Conservation (phyloP, 2,113 vertebrate species). For the Microcebus murinus region DNA sequence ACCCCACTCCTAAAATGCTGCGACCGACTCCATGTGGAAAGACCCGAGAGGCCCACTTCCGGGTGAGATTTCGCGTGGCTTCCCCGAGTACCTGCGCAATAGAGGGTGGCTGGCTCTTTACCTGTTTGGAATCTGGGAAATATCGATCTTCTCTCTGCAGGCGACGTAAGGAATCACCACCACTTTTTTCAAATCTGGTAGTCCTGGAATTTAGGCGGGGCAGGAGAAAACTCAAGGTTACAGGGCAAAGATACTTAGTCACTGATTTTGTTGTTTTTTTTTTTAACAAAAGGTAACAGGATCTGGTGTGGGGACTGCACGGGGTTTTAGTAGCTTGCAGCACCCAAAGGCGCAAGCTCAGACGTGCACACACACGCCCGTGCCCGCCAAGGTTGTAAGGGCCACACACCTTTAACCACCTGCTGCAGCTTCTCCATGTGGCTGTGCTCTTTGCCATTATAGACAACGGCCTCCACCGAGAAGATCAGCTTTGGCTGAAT, state of each 20-base stretch:
- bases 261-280: no score
- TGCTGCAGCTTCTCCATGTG: conserved; percentile 95
- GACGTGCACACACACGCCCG: neutral
- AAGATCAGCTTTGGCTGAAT: conserved; percentile 97
- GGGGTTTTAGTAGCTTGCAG: fast-evolving
- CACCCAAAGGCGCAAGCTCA: neutral
- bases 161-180: conserved; percentile 94
- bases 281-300: neutral
- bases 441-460: conserved; percentile 94
- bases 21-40: fast-evolving
- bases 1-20: neutral
- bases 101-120: neutral
- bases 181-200: conserved; percentile 93
- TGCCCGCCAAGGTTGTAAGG: fast-evolving
- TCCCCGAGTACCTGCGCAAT: fast-evolving
- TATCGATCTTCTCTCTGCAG: conserved; percentile 90
- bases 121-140: conserved; percentile 95
- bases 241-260: fast-evolving
- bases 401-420: conserved; percentile 92
- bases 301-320: fast-evolving
- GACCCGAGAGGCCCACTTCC: fast-evolving
- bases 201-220: conserved; percentile 82
- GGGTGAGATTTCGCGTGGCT: fast-evolving
- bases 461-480: conserved; percentile 95
- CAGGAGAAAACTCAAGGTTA: neutral